Base-by-base conservation (phyloP, 1,140 invertebrate genomes). In the Chironomus striatipennis region DNA sequence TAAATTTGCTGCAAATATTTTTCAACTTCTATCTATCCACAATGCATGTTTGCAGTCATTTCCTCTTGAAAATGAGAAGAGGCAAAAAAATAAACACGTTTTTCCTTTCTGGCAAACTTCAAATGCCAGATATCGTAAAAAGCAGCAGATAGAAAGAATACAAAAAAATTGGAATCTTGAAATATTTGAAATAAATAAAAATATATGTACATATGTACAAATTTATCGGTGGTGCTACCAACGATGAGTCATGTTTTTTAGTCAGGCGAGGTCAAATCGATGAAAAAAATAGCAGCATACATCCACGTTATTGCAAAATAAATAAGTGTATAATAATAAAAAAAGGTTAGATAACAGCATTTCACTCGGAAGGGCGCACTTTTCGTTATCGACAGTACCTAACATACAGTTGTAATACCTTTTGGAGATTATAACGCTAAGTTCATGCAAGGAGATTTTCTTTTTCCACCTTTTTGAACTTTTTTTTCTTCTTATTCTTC, bases 181-280 rank as follows among this genome's bases (percentile, higher is more conserved):
- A n/a, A n/a, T n/a, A n/a, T 57, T 57, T 15, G 12, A 57, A n/a
- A 57, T 57, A 57, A n/a, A 57, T 57, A 57, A 57, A 57, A 57
- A 15, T 57, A 57, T 57, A 57, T 47, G 15, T 47, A 47, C 43
- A 47, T 57, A 57, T 34, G 24, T 34, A 34, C 24, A 34, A 34
- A 57, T 57, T 57, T 57, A 57, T n/a, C n/a, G n/a, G 47, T 57
- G n/a, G 47, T n/a, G n/a, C 9, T n/a, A 57, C 47, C n/a, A 5
- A 57, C 47, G 47, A 70, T 70, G 65, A 70, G 65, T 70, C 65
- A 70, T 70, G 65, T 70, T 6, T 70, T 70, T 3, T 70, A 70
- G 65, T 70, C 65, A 70, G 65, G 65, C 65, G 65, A 70, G 65
- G 65, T 70, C 65, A 70, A 70, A 70, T 21, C 65, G 65, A 70